These are phyloP conservation scores for Caenorhabditis sp. DNA, from an alignment of 2,888 invertebrate genomes.

Conservation along the genomic window DNA sequence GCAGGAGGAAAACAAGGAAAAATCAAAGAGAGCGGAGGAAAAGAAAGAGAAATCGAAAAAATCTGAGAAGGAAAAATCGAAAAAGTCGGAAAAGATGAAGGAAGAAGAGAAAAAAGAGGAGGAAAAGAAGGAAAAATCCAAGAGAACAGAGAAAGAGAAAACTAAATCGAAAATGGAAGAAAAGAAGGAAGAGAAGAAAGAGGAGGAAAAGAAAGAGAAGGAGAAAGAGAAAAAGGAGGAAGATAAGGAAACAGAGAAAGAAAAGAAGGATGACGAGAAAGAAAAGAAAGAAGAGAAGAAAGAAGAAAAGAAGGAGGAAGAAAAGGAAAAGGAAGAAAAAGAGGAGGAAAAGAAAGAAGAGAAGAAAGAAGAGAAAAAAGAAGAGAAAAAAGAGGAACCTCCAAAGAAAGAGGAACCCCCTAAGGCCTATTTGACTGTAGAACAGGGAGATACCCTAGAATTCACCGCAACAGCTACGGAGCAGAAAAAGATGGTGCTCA, in stretches of 20 bases:
- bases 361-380: not conserved
- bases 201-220: constrained; percentile 3
- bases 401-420: constrained; percentile 7
- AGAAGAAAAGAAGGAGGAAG: not conserved
- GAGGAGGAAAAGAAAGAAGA: not conserved
- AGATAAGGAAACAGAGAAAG: not conserved
- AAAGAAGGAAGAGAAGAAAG: constrained; percentile 2
- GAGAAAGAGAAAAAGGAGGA: not conserved
- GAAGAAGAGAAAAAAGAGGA: constrained; percentile 4
- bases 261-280: constrained; percentile 4
- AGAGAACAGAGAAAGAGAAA: constrained; percentile 6
- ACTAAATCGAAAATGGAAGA: constrained; percentile 8
- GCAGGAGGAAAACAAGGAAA: not conserved
- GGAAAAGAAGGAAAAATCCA: constrained; percentile 10
- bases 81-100: constrained; percentile 7
- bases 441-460: constrained; percentile 4
- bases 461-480: constrained; percentile 7
- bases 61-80: constrained; percentile 2
- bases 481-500: constrained; percentile 9
- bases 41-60: too few relatives aligned
- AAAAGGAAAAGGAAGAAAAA: not conserved
- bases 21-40: not conserved
- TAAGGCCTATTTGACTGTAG: constrained; percentile 12
- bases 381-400: constrained; percentile 6
- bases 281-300: constrained; percentile 1